Evolutionary conservation across 2,113 vertebrate species (phyloP), one percentile per base, ranked within the genome.

Genomic region (Lepisosteus oculatus): DNA sequence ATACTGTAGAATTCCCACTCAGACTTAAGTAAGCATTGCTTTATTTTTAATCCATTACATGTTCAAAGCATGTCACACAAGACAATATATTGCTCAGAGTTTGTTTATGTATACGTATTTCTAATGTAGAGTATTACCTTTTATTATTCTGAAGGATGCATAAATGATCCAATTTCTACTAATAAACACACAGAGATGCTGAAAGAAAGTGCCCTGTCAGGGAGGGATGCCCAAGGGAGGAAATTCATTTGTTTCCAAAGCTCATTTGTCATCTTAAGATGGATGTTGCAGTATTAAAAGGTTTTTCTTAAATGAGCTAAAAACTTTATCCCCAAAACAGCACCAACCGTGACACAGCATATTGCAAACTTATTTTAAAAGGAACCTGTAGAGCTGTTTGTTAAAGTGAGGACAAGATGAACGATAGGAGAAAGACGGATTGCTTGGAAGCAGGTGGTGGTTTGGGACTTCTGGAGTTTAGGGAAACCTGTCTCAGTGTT

Each of bases 191-290:
- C 9, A n/a, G 57, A 13, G n/a, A 59, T 29, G 57, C 47, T 13
- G 57, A 13, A 59, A 7, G 12, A 59, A 59, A n/a, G 1, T n/a
- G 14, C 13, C 5, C 57, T n/a, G 57, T 59, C 11, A 59, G 12
- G 14, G 57, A 59, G n/a, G 12, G 12, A 59, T 13, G 57, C 57
- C 57, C 5, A 59, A 59, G 57, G 4, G 47, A 51, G 13, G 57
- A 59, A 59, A 59, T 14, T n/a, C 3, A 59, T 14, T 13, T 59
- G 57, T 59, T 59, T 59, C 57, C 14, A 51, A 8, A n/a, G 57
- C 57, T 59, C n/a, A 59, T 59, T 59, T 59, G 12, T 59, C 57
- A 59, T 59, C 57, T 59, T 2, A n/a, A 59, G 57, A n/a, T 59
- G 12, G 4, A n/a, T 59, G 5, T 59, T n/a, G 5, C 57, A 6